Percentiles rank a stretch among this genome's conserved stretches.
Conservation (phyloP, 2,888 invertebrate species). For the Cerceris ruficornis region DNA sequence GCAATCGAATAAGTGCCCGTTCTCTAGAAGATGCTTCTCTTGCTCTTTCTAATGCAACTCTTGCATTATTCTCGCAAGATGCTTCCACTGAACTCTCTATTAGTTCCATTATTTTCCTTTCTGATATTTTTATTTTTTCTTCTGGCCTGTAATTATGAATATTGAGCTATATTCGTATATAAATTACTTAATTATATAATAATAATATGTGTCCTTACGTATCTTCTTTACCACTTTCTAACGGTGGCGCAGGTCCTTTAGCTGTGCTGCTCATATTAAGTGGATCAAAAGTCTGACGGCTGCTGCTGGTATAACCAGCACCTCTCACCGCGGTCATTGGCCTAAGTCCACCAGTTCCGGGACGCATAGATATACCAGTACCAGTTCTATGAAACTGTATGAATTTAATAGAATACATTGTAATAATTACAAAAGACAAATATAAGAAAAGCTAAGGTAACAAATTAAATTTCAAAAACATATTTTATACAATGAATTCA, state of each 20-base stretch:
- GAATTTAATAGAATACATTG: background rate
- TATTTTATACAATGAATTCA: constrained; percentile 16
- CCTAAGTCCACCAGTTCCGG: constrained; percentile 83
- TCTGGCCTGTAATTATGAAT: constrained; percentile 86
- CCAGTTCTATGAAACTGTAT: constrained; percentile 80
- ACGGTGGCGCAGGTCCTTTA: constrained; percentile 83
- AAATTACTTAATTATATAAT: constrained; percentile 1
- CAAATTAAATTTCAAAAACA: background rate
- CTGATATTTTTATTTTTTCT: constrained; percentile 94
- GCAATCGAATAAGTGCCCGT: constrained; percentile 92
- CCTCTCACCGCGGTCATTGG: constrained; percentile 99
- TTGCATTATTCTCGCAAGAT: constrained; percentile 85
- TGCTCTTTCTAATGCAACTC: constrained; percentile 92
- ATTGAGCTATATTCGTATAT: constrained; percentile 7
- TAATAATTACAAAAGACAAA: constrained; percentile 1
- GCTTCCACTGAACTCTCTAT: constrained; percentile 95
- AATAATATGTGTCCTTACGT: constrained; percentile 84
- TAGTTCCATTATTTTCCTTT: constrained; percentile 93
- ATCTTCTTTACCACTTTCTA: constrained; percentile 90
- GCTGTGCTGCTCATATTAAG: constrained; percentile 85
- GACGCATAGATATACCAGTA: constrained; percentile 76
- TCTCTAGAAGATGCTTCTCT: constrained; percentile 98
- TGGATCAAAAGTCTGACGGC: constrained; percentile 88
- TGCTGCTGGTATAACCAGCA: constrained; percentile 94
- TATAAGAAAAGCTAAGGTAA: background rate